Base-by-base conservation (phyloP, 1,140 invertebrate species). In the Uloborus diversus region DNA sequence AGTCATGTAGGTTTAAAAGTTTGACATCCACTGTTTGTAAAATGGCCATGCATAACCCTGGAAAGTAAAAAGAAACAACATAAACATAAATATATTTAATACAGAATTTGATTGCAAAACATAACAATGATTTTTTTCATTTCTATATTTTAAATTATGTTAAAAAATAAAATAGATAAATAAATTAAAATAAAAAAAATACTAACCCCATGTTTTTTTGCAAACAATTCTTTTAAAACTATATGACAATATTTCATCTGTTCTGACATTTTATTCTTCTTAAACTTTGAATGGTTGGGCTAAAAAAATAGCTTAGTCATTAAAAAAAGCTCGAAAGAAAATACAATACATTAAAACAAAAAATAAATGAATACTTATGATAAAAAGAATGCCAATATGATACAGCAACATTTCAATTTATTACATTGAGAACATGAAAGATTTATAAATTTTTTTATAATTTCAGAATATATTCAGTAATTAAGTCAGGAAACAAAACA, bases 1-100 rank as follows among this genome's bases (percentile, higher is more conserved):
- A 99, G 88, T 99, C 97, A 87, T 96, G 94, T 75, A 99, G 90
- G 57, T 94, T 95, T n/a, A 99, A 87, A 81, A 94, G 90, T 85
- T 96, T 94, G 14, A 96, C 96, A 89, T 99, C 97, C 32, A 99
- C 98, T 35, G 98, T 87, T 98, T 98, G 86, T 98, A 97, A 88
- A 99, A 99, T 79, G 97, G 97, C 96, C 96, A 99, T 80, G 96
- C 96, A 87, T 98, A 98, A 20, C 62, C 71, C 70, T 81, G 70
- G 28, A 73, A 42, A 13, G 20, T 2, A n/a, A 75, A 25, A 66
- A 20, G 5, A 13, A 28, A 62, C 20, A 62, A 1, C 13, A 9
- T 28, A 30, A 1, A 27, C 32, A 30, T 62, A 62, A 20, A n/a
- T n/a, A n/a, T n/a, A n/a, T n/a, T n/a, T n/a, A n/a, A n/a, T n/a